Evolutionary conservation across 1,140 invertebrate genomes (phyloP).

Genomic region (Drosophila saltans): DNA sequence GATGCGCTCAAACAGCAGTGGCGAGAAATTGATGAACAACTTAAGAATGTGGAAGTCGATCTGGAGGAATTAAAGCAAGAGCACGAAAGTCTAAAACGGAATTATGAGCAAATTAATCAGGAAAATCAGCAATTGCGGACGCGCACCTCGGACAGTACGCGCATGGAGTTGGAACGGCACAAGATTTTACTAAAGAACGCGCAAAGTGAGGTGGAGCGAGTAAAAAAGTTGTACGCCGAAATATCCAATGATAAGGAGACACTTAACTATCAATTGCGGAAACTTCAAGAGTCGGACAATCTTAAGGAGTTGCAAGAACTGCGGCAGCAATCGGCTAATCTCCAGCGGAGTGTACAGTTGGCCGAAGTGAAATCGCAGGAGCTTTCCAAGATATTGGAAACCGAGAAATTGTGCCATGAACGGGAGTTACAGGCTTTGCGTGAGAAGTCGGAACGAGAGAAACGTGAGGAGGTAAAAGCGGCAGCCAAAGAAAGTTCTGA

Average conservation of each 20-base stretch:
- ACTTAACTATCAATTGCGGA: slow-evolving; percentile 63
- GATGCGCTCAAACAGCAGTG: slow-evolving; percentile 42
- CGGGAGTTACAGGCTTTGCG: slow-evolving; percentile 57
- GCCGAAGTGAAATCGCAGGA: slow-evolving; percentile 72
- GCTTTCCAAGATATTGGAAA: slow-evolving; percentile 67
- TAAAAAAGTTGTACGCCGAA: slow-evolving; percentile 75
- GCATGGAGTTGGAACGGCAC: slow-evolving; percentile 68
- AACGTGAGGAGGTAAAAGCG: slow-evolving; percentile 38
- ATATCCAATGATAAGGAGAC: slow-evolving; percentile 73
- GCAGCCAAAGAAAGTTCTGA: slow-evolving; percentile 48
- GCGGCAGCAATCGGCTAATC: slow-evolving; percentile 55
- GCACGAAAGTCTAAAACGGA: slow-evolving; percentile 48
- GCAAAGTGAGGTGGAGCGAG: slow-evolving; percentile 70
- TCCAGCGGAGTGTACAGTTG: slow-evolving; percentile 63
- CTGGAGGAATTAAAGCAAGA: slow-evolving; percentile 62
- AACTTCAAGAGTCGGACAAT: slow-evolving; percentile 55
- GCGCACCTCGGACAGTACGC: slow-evolving; percentile 49
- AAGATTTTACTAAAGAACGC: slow-evolving; percentile 75
- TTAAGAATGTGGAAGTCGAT: slow-evolving; percentile 49
- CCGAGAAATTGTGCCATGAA: slow-evolving; percentile 64
- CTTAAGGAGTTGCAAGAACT: slow-evolving; percentile 66
- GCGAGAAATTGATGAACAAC: slow-evolving; percentile 37
- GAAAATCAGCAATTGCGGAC: slow-evolving; percentile 60
- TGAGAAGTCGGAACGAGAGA: slow-evolving; percentile 62
- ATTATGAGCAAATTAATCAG: slow-evolving; percentile 51